Conservation (phyloP, 2,113 vertebrate genomes). For the Sus scrofa region T2T-Sscrofa CM000818.6:56021001-56021500, state of each 20-base stretch:
- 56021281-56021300: not conserved
- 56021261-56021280: not conserved
- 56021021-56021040: constrained; percentile 2
- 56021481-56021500: no score
- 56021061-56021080: not conserved
- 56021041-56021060: constrained; percentile 41
- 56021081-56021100: constrained; percentile 47
- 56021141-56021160: constrained; percentile 62
- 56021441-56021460: no score
- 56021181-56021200: constrained; percentile 69
- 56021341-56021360: not conserved
- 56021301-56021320: not conserved
- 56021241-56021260: constrained; percentile 43
- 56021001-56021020: not conserved
- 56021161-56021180: constrained; percentile 64
- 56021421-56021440: no score
- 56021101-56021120: constrained; percentile 71
- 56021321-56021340: not conserved
- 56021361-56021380: not conserved
- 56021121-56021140: constrained; percentile 76
- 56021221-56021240: constrained; percentile 50
- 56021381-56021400: not conserved
- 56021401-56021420: no score
- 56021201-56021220: constrained; percentile 62
- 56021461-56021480: no score